Evolutionary conservation across 2,113 vertebrate genomes (phyloP).

Genomic region (Myotis brandtii): DNA sequence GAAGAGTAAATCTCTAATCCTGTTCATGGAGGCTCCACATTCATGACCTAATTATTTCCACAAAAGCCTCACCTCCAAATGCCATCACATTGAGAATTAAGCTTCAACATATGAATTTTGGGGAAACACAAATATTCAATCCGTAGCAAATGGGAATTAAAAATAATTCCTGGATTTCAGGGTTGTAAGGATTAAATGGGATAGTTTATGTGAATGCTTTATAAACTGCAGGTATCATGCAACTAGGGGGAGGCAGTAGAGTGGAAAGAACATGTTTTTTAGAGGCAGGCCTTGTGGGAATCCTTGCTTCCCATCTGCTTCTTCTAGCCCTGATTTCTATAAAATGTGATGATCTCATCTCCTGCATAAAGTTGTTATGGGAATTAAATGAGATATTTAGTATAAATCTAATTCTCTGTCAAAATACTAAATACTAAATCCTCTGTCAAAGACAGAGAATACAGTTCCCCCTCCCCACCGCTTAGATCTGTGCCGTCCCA

Average conservation of each 20-base stretch:
- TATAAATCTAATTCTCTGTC: slow-evolving; percentile 26
- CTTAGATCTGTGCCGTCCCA: not conserved
- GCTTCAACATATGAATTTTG: not conserved
- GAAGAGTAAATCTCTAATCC: not conserved
- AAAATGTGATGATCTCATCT: not conserved
- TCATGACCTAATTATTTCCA: not conserved
- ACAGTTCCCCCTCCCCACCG: not conserved
- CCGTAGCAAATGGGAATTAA: not conserved
- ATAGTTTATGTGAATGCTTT: not conserved
- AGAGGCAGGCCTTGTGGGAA: not conserved
- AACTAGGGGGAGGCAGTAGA: not conserved
- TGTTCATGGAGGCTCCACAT: no score
- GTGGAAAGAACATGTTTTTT: not conserved
- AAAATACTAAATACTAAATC: not conserved
- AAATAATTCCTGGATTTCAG: not conserved
- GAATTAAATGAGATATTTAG: not conserved
- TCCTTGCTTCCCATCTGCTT: not conserved
- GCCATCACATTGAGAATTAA: not conserved
- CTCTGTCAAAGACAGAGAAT: not conserved
- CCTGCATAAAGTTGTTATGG: not conserved
- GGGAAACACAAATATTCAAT: not conserved
- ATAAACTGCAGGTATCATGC: not conserved
- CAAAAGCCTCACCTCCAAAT: not conserved
- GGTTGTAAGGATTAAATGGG: not conserved
- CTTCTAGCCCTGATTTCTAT: not conserved